These are phyloP conservation scores for Torymus texanus DNA, from an alignment of 2,888 invertebrate genomes.

Conservation along the genomic window DNA sequence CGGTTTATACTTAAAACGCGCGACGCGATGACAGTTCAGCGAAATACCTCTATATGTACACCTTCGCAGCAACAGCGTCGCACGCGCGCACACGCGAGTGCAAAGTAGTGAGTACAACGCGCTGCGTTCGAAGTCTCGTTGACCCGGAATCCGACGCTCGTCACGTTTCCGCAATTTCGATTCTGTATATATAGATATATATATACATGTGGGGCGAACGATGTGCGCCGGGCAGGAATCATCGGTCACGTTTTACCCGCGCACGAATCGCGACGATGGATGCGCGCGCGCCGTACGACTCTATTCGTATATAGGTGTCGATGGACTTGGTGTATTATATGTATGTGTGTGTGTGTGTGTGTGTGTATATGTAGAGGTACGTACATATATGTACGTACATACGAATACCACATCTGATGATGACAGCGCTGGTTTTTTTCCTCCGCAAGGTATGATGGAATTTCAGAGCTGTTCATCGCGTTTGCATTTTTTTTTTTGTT, in stretches of 20 bases:
- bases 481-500: too few species aligned
- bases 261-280: not conserved
- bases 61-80: not conserved
- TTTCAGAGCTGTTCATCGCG: too few species aligned
- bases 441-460: too few species aligned
- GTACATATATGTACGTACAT: too few species aligned
- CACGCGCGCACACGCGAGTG: not conserved
- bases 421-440: too few species aligned
- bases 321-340: too few species aligned
- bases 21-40: constrained; percentile 38
- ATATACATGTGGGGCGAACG: not conserved
- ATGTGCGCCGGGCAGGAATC: not conserved
- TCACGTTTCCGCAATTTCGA: constrained; percentile 38
- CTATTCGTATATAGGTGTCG: too few species aligned
- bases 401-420: too few species aligned
- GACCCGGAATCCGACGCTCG: constrained; percentile 31
- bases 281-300: too few species aligned
- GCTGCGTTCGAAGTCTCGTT: constrained; percentile 14
- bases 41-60: constrained; percentile 10
- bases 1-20: not conserved
- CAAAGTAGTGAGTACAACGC: too few species aligned
- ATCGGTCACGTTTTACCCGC: constrained; percentile 5
- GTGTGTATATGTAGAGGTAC: too few species aligned
- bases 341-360: too few species aligned
- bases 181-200: not conserved